Percentiles rank a stretch among this genome's conserved stretches.
Conservation (phyloP, 2,888 invertebrate species). For the Lasius fuliginosus region DNA sequence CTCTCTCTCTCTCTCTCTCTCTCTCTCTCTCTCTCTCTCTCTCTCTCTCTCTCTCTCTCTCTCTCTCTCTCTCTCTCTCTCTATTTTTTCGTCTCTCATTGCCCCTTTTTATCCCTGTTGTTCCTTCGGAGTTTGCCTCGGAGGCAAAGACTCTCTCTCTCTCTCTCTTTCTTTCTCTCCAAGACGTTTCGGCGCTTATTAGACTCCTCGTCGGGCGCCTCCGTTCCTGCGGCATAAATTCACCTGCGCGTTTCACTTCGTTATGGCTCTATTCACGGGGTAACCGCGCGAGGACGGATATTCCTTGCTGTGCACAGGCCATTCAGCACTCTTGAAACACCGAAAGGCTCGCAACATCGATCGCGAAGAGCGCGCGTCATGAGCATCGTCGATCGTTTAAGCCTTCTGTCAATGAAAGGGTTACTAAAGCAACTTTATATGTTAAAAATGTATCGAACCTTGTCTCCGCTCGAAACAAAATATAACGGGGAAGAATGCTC, state of each 20-base stretch:
- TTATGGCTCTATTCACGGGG: conserved; percentile 82
- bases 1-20: conserved; percentile 23
- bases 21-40: conserved; percentile 25
- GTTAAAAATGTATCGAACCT: too few relatives aligned
- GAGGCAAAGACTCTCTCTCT: conserved; percentile 17
- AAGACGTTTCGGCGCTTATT: conserved; percentile 62
- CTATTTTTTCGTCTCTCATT: conserved; percentile 13
- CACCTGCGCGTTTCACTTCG: conserved; percentile 82
- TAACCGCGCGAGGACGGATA: conserved; percentile 78
- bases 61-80: conserved; percentile 17
- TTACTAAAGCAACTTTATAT: too few relatives aligned
- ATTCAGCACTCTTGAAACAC: conserved; percentile 67
- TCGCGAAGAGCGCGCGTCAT: conserved; percentile 59
- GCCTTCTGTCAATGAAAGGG: too few relatives aligned
- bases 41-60: too few relatives aligned
- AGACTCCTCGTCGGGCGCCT: conserved; percentile 61
- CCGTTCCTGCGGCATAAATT: conserved; percentile 82
- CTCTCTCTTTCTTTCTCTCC: conserved; percentile 28
- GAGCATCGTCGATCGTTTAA: conserved; percentile 65
- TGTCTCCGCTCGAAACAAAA: too few relatives aligned
- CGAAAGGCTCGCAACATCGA: conserved; percentile 49
- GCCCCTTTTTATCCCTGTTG: conserved; percentile 31
- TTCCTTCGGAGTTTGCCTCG: conserved; percentile 23
- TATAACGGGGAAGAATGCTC: too few relatives aligned
- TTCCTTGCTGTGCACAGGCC: conserved; percentile 75